Base-by-base conservation (phyloP, 2,888 invertebrate genomes). In the Parthenolecanium corni region DNA sequence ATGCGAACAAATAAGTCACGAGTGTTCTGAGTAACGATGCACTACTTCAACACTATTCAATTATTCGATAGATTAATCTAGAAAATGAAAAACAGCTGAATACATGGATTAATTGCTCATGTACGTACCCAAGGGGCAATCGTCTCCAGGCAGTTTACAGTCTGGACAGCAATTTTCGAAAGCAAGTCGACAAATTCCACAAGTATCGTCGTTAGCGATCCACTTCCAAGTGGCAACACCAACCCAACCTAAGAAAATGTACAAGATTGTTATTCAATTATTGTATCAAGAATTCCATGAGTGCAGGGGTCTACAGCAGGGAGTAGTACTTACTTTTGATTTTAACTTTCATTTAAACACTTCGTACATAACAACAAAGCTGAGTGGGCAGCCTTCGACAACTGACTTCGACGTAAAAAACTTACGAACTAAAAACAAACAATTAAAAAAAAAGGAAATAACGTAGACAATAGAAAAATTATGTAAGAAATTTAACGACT, bases 141-240 rank as follows among this genome's bases (percentile, higher is more conserved):
- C 95, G 78, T 97, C 96, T 56, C 96, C 96, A 21, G 96, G 96
- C 67, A 93, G 78, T 76, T 93, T 92, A 77, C 96, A 97, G 75
- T 97, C 96, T 1, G 95, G 92, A 73, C 96, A 97, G 73, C 95
- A 95, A 70, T 90, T 93, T 75, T 98, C 97, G 77, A 98, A 98
- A 53, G 96, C 88, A 89, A 96, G 93, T 66, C 97, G 87, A 77
- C 98, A 98, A 73, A 99, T 98, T 65, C 98, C 97, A 73, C 95
- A 95, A 73, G 92, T 96, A 74, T 98, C 97, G 78, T 97, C 97
- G 76, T 96, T 96, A 23, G 96, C 96, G 68, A 94, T 85, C 97
- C 97, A 98, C 73, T 90, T 86, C 98, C 98, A 98, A 73, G 91
- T 89, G 69, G 96, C 96, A 66, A 96, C 94, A 67, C 91, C 91